These are phyloP conservation scores for Dendrolimus punctatus DNA, from an alignment of 1,140 invertebrate species.

Conservation along the genomic window DNA sequence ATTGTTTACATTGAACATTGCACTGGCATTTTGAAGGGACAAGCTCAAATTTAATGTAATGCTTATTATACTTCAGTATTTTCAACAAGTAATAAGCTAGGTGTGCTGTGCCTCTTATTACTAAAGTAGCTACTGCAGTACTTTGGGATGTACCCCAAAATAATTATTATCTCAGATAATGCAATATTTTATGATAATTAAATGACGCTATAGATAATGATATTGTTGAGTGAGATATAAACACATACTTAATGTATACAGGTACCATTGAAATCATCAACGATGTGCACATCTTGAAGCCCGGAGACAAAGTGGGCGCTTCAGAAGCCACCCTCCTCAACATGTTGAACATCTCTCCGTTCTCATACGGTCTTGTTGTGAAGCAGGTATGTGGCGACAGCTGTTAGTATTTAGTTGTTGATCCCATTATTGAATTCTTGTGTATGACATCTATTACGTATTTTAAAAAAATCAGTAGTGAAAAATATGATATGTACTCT, in stretches of 20 bases:
- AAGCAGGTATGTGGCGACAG: slow-evolving; percentile 73
- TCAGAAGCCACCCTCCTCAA: slow-evolving; percentile 98
- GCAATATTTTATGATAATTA: too few relatives aligned
- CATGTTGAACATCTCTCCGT: slow-evolving; percentile 99
- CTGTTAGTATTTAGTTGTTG: neutral
- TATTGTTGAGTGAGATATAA: too few relatives aligned
- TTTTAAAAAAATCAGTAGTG: too few relatives aligned
- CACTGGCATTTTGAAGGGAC: slow-evolving; percentile 42
- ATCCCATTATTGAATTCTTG: neutral
- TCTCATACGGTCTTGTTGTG: slow-evolving; percentile 97
- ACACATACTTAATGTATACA: slow-evolving; percentile 11
- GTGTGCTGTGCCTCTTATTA: too few relatives aligned
- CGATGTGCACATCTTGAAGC: slow-evolving; percentile 96
- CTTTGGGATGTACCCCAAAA: too few relatives aligned
- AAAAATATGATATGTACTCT: too few relatives aligned
- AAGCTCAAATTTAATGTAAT: slow-evolving; percentile 5
- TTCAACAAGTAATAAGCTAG: neutral
- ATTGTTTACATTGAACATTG: slow-evolving; percentile 26
- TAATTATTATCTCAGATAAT: too few relatives aligned
- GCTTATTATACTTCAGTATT: neutral
- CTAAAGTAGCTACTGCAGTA: too few relatives aligned
- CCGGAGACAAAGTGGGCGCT: slow-evolving; percentile 97
- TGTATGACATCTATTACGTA: too few relatives aligned
- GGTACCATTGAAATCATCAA: slow-evolving; percentile 99
- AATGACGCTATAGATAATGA: too few relatives aligned